Base-by-base conservation (phyloP, 2,113 vertebrate genomes). In the Cephalopholis sonnerati region DNA sequence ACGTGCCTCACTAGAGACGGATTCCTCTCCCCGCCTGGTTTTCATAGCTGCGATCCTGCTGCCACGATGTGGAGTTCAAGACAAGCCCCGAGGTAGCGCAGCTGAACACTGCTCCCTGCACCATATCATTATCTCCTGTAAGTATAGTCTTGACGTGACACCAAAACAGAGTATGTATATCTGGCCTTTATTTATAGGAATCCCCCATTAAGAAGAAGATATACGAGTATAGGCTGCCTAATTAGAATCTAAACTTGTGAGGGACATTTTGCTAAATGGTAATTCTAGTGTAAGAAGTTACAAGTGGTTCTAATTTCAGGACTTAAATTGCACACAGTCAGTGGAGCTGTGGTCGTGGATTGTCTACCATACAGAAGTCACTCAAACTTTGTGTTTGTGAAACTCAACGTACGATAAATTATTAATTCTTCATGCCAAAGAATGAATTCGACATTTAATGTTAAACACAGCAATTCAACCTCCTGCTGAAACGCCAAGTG, bases 81-180 rank as follows among this genome's bases (percentile, higher is more conserved):
- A 91, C 73, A 32, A 82, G 84, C 82, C 86, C 83, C 10, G 89
- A 87, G 91, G 89, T 87, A 63, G 71, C 57, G 63, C 75, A 88
- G 90, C 84, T 71, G 81, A 91, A 83, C 82, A 17, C 84, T 69
- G 87, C 87, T 81, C 55, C 73, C 63, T 69, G 83, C 68, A 93
- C 81, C 72, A 2, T 94, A 64, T 94, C 78, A 94, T 94, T 94
- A 94, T 87, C 89, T 84, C 77, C 73, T 59, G 66, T 93, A 94
- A 95, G 89, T 93, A 94, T 91, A 94, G 91, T 88, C 84, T 81
- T 66, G 91, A 93, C 32, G 81, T 87, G 89, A 92, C 89, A 92
- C 89, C 90, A 85, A 79, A 90, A 91, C 87, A 87, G 79, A 86
- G 70, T 80, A 75, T 72, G 82, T 69, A 92, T 88, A 92, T 89